These are phyloP conservation scores for Neelides sp. DNA, from an alignment of 1,140 invertebrate species.

Conservation along the genomic window DNA sequence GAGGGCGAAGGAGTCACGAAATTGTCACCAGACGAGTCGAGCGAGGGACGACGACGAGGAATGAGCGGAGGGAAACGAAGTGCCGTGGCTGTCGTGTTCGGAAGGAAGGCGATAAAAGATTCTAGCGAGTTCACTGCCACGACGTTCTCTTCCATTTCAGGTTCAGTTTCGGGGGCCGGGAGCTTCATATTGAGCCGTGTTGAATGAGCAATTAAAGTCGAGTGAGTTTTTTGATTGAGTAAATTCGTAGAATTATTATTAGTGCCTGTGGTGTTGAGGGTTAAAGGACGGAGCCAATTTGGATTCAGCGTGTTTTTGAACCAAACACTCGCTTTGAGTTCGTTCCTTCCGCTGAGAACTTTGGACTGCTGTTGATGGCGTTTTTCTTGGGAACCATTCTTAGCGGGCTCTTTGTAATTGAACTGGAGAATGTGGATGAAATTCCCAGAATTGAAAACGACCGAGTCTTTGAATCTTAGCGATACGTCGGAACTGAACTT, in stretches of 20 bases:
- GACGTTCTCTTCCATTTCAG: slow-evolving; percentile 6
- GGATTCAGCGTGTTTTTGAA: too few species aligned
- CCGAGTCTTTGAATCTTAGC: slow-evolving; percentile 49
- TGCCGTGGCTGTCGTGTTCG: neutral
- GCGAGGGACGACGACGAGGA: slow-evolving; percentile 10
- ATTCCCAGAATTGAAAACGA: slow-evolving; percentile 58
- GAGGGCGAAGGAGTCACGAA: too few species aligned
- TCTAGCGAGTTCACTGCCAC: slow-evolving; percentile 10
- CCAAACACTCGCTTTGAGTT: too few species aligned
- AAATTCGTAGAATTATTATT: neutral
- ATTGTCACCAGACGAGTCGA: slow-evolving; percentile 19
- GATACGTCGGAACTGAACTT: slow-evolving; percentile 47
- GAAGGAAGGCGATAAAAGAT: neutral
- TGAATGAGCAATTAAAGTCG: neutral
- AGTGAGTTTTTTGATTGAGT: neutral
- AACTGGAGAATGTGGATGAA: slow-evolving; percentile 48
- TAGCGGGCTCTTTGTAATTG: slow-evolving; percentile 7
- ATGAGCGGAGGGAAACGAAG: too few species aligned
- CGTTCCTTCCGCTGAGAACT: too few species aligned
- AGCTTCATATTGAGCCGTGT: neutral
- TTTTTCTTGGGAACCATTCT: neutral
- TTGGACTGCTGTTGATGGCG: too few species aligned
- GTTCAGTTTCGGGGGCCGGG: neutral
- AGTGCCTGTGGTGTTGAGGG: neutral
- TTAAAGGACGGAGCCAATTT: neutral